phyloP scores from a whole-genome alignment of 2,113 vertebrate genomes.

The Crypturellus undulatus region DNA sequence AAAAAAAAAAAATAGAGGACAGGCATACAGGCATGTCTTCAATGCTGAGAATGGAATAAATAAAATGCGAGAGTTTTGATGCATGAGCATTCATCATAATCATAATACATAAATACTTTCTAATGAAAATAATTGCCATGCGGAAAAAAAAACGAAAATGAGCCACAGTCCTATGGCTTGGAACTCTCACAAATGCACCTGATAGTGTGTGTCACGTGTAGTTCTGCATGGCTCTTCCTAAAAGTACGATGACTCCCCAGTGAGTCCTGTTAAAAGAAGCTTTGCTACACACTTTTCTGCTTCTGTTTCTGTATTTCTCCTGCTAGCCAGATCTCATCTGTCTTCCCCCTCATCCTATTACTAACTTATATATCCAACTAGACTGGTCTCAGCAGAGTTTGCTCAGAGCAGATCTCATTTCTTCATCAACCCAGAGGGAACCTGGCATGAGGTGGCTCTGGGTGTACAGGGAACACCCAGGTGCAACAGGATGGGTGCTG shows the following conservation, averaged over 20 bases:
- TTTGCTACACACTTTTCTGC: not conserved
- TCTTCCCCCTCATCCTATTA: not conserved
- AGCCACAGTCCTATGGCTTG: not conserved
- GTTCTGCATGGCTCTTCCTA: not conserved
- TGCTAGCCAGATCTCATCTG: not conserved
- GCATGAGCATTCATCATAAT: not conserved
- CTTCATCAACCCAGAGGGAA: not conserved
- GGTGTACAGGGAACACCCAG: not conserved
- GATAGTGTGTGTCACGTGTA: not conserved
- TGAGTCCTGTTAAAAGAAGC: fast-evolving
- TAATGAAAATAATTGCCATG: not conserved
- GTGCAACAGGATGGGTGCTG: not conserved
- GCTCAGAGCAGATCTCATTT: not conserved
- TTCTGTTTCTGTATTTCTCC: not conserved
- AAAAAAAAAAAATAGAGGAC: too few relatives aligned
- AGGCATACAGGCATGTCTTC: not conserved
- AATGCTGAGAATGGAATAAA: not conserved
- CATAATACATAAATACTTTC: fast-evolving
- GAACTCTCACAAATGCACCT: not conserved
- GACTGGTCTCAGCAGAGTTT: fast-evolving
- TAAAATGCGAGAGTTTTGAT: not conserved
- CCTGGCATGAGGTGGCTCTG: not conserved
- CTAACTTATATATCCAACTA: not conserved
- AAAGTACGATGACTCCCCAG: not conserved
- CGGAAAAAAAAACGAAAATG: not conserved